Percentiles rank a stretch among this genome's conserved stretches.
These are phyloP conservation scores for Notolabrus celidotus DNA, from an alignment of 2,797 vertebrate genomes.

Conservation along the genomic window DNA sequence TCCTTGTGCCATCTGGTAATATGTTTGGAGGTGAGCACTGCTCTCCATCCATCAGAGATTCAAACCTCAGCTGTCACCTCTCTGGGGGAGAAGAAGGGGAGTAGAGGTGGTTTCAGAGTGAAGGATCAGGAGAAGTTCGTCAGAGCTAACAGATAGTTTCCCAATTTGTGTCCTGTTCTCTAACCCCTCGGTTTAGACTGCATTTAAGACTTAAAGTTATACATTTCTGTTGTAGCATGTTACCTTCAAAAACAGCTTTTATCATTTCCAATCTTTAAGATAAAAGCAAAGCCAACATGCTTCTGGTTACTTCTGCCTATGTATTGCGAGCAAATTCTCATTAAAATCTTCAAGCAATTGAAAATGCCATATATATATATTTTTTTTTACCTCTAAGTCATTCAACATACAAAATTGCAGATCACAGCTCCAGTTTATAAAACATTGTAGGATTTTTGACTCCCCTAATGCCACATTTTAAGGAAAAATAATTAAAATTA, in stretches of 20 bases:
- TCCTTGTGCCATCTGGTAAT: slow-evolving; percentile 74
- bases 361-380: no score
- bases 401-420: no score
- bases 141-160: slow-evolving; percentile 3
- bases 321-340: no score
- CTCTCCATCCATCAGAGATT: slow-evolving; percentile 62
- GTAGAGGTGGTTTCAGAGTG: slow-evolving; percentile 41
- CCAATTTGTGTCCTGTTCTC: neutral
- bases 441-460: no score
- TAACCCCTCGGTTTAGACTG: neutral
- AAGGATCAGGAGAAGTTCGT: slow-evolving; percentile 36
- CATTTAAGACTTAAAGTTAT: neutral
- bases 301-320: no score
- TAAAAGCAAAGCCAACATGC: no score
- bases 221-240: neutral
- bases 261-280: no score
- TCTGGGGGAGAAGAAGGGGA: slow-evolving; percentile 49
- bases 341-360: no score
- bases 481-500: neutral
- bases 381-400: no score
- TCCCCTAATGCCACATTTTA: no score
- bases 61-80: slow-evolving; percentile 74
- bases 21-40: slow-evolving; percentile 65
- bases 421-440: no score
- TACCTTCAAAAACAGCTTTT: no score